Evolutionary conservation across 1,140 invertebrate genomes (phyloP).

Genomic region (Doryteuthis pealeii): DNA sequence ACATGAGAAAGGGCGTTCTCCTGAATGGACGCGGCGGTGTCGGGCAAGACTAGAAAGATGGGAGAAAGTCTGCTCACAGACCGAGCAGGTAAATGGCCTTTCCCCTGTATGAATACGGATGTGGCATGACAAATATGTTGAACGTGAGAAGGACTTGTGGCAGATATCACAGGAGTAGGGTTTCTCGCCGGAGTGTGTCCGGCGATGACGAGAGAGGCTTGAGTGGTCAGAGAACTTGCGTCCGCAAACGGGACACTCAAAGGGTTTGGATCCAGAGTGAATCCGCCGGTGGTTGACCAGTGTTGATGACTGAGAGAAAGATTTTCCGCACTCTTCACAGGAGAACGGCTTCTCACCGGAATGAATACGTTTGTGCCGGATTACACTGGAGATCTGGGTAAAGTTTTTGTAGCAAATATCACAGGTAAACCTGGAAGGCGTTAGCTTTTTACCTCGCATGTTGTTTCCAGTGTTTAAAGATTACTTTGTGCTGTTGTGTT

Average conservation of each 20-base stretch:
- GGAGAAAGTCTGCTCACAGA: constrained; percentile 59
- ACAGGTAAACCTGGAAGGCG: constrained; percentile 72
- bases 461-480: constrained; percentile 88
- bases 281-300: constrained; percentile 97
- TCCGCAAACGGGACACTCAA: constrained; percentile 91
- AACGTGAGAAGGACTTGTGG: constrained; percentile 55
- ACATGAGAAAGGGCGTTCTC: constrained; percentile 22
- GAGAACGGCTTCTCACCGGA: constrained; percentile 98
- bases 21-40: constrained; percentile 16
- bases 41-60: constrained; percentile 19
- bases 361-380: constrained; percentile 85
- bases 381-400: constrained; percentile 86
- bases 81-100: constrained; percentile 55
- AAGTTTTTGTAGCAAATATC: constrained; percentile 96
- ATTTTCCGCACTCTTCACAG: constrained; percentile 95
- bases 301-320: constrained; percentile 98
- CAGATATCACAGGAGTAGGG: constrained; percentile 40
- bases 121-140: constrained; percentile 57
- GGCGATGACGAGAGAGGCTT: constrained; percentile 60
- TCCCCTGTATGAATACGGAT: constrained; percentile 57
- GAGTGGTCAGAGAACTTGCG: constrained; percentile 71
- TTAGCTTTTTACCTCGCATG: constrained; percentile 90
- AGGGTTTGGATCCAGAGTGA: constrained; percentile 97
- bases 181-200: constrained; percentile 33
- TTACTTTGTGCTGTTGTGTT: constrained; percentile 99